Base-by-base conservation (phyloP, 37 sponge, comb jelly and placozoan species). In the Ianthella basta region DNA sequence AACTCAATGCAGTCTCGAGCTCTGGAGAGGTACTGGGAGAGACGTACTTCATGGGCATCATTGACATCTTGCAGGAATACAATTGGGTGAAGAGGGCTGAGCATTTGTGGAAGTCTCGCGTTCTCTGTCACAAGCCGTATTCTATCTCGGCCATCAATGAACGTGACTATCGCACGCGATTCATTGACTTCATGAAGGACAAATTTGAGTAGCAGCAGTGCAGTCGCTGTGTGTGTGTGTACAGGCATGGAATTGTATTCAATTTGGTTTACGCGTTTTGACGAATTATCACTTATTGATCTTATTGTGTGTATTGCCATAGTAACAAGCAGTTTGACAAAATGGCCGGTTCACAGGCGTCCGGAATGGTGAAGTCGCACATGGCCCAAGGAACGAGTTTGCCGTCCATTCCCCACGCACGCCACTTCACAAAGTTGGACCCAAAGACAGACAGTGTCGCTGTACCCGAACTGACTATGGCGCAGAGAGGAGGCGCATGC, bases 31-130 rank as follows among this genome's bases (percentile, higher is more conserved):
- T 82, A 68, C 57, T 20, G 55, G 24, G 37, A 13, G 87, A 80
- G 34, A 88, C 89, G 32, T 95, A 95, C 74, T 97, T 83, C 67
- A 85, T 97, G 86, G 97, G 95, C 15, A 78, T 97, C 1, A 89
- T 97, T 38, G 97, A 97, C 85, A 94, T 97, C 66, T 80, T 97
- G 23, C 97, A 97, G 79, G 57, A 89, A 60, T 97, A 97, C 88
- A 92, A 91, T 39, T 64, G 84, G 30, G 24, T 56, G 39, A 97
- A 97, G 85, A 92, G 83, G 55, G 33, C 56, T 41, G 97, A 97
- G 56, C 88, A 90, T 60, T 75, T 86, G 20, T 83, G 67, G 67
- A 97, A 97, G 77, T 85, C 97, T 0, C 82, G 72, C 23, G 55
- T 92, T 30, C 55, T 74, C 30, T 79, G 93, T 24, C 80, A 88